Evolutionary conservation across 2,797 vertebrate species (phyloP).

Genomic region (Cheracebus regulus): DNA sequence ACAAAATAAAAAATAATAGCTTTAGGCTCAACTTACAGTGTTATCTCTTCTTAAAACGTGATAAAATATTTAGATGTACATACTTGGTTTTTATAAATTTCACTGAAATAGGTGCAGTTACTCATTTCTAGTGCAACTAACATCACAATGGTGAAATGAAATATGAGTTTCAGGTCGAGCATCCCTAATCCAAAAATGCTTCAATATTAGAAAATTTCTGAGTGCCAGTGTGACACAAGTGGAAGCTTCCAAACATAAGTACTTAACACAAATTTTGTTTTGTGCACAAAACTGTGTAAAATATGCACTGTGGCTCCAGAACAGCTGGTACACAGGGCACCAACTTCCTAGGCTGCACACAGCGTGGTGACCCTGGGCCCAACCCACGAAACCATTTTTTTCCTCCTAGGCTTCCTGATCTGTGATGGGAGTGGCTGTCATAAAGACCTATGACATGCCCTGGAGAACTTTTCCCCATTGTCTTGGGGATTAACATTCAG

Average conservation of each 20-base stretch:
- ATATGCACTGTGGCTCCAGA: too few relatives aligned
- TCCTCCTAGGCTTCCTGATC: too few relatives aligned
- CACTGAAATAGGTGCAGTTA: neutral
- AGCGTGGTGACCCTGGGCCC: too few relatives aligned
- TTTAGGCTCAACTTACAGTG: neutral
- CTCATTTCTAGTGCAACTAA: neutral
- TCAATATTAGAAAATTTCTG: neutral
- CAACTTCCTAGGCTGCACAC: too few relatives aligned
- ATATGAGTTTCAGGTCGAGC: neutral
- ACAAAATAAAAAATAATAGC: neutral
- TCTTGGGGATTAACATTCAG: too few relatives aligned
- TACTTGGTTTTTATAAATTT: neutral
- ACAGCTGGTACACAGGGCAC: too few relatives aligned
- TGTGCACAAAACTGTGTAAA: too few relatives aligned
- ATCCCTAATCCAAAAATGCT: neutral
- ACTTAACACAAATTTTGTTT: neutral
- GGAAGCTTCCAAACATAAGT: neutral
- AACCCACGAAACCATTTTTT: too few relatives aligned
- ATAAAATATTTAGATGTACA: neutral
- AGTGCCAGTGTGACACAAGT: neutral
- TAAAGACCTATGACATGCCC: too few relatives aligned
- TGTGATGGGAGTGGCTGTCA: too few relatives aligned
- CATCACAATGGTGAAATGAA: neutral
- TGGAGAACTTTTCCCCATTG: too few relatives aligned
- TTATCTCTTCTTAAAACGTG: neutral